A percentile compares a stretch with the other conserved stretches of the same genome.
These are phyloP conservation scores for Parazoanthus darwini DNA, from an alignment of 92 coral and sea anemone species.

Conservation along the genomic window DNA sequence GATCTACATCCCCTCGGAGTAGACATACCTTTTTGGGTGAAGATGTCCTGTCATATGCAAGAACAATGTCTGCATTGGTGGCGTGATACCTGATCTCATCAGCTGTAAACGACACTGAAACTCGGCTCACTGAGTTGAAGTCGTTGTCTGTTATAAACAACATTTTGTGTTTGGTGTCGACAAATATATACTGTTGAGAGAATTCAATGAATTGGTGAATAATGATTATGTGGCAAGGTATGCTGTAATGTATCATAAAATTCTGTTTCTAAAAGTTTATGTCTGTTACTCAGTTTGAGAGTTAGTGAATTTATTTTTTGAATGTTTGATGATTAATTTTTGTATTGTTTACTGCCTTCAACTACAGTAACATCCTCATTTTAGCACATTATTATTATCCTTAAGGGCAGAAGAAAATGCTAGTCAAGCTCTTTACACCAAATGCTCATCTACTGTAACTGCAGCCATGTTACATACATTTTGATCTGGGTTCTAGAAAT, in stretches of 20 bases:
- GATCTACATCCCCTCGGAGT: not conserved
- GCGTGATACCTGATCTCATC: conserved; percentile 77
- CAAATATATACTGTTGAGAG: conserved; percentile 80
- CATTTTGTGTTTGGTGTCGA: conserved; percentile 64
- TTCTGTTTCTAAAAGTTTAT: not conserved
- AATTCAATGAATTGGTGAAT: conserved; percentile 15
- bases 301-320: too few species aligned
- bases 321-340: too few species aligned
- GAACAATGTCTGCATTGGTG: conserved; percentile 56
- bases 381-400: too few species aligned
- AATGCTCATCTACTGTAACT: too few species aligned
- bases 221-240: too few species aligned
- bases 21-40: conserved; percentile 67
- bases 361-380: too few species aligned
- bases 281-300: too few species aligned
- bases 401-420: too few species aligned
- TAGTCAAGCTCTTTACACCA: too few species aligned
- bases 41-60: conserved; percentile 78
- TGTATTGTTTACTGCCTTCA: too few species aligned
- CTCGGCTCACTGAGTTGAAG: conserved; percentile 59
- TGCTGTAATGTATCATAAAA: not conserved
- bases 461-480: too few species aligned
- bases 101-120: conserved; percentile 62
- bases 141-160: conserved; percentile 78
- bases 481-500: too few species aligned